Evolutionary conservation across 2,888 invertebrate species (phyloP), one percentile per base, ranked within the genome.

Genomic region (Coremacera marginata): DNA sequence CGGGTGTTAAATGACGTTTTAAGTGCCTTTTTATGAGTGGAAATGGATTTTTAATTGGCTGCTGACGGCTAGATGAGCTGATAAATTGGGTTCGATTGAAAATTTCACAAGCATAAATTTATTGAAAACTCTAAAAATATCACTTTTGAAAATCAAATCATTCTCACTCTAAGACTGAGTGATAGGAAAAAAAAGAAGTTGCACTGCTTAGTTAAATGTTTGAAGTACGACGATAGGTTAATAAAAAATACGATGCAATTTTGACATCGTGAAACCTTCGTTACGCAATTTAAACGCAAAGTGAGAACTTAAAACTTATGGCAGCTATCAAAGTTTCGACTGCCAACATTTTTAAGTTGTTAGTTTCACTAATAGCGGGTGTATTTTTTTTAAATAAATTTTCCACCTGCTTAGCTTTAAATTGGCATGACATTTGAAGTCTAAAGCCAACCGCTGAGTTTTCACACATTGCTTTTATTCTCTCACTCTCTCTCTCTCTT

Each of bases 41-140:
- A 81, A 86, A 86, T 86, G 84, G 83, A 75, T 86, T 86, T 86
- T 86, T 86, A 86, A 86, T 86, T 85, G 84, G 82, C 81, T 85
- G 86, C 81, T 83, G 85, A 86, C 79, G 82, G 85, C 84, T 82
- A 83, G 83, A 79, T 68, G 79, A 70, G 72, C 67, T 73, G 76
- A 55, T 63, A 49, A 60, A 14, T 44, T 44, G 44, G 14, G 14
- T 44, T 44, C 44, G 44, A 44, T 44, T 44, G 44, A 44, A 44
- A 44, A 44, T 44, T 44, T 44, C 44, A 44, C 44, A 44, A 44
- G 44, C 14, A 1, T 44, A 11, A 44, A 11, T 44, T 44, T 44
- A 44, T 14, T 44, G 44, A 2, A 11, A 44, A 44, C 11, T 44
- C 14, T 11, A 7, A 7, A 14, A 44, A 44, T 14, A 44, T 44